Conservation (phyloP, 2,797 vertebrate genomes). For the Lateolabrax maculatus region DNA sequence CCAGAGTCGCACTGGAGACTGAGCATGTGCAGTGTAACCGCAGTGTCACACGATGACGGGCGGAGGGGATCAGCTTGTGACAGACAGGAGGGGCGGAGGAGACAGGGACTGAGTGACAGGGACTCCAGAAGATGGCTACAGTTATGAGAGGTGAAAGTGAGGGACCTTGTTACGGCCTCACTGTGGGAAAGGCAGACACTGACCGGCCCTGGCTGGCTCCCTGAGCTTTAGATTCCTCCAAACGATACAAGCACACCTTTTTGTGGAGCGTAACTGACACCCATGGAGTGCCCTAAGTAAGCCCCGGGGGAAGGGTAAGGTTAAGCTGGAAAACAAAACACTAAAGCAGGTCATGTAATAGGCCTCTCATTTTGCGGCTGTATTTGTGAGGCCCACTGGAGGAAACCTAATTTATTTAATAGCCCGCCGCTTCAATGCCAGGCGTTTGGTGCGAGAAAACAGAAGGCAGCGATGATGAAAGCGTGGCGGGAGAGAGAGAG, state of each 20-base stretch:
- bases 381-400: conserved; percentile 73
- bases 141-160: conserved; percentile 21
- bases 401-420: conserved; percentile 84
- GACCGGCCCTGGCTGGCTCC: conserved; percentile 7
- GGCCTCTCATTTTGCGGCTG: conserved; percentile 74
- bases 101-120: conserved; percentile 18
- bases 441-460: conserved; percentile 71
- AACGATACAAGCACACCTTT: conserved; percentile 53
- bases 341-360: conserved; percentile 77
- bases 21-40: conserved; percentile 36
- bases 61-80: conserved; percentile 24
- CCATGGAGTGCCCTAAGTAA: conserved; percentile 64
- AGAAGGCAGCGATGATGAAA: conserved; percentile 68
- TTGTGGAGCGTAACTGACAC: conserved; percentile 76
- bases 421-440: conserved; percentile 68
- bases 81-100: conserved; percentile 10
- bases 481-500: conserved; percentile 50
- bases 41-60: not conserved
- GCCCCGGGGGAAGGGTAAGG: conserved; percentile 75
- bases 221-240: conserved; percentile 45
- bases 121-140: not conserved
- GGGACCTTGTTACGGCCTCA: conserved; percentile 17
- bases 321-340: conserved; percentile 77
- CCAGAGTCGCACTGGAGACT: not conserved
- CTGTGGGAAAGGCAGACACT: conserved; percentile 21